Percentiles rank a stretch among this genome's conserved stretches.
These are phyloP conservation scores for Tuta absoluta DNA, from an alignment of 2,888 invertebrate genomes.

Conservation along the genomic window DNA sequence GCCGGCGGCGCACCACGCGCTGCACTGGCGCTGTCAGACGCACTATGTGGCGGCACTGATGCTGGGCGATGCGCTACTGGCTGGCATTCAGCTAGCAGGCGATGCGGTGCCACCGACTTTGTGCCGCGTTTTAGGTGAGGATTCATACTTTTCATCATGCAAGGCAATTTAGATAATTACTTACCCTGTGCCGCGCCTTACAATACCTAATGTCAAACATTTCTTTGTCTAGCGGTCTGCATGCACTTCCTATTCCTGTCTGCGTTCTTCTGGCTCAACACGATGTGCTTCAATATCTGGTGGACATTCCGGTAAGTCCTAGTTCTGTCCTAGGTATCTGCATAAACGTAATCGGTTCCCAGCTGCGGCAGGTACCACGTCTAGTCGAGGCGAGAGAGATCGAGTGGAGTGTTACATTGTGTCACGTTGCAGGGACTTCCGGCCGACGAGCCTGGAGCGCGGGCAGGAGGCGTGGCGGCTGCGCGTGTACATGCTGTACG, in stretches of 20 bases:
- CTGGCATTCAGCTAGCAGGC: slow-evolving; percentile 87
- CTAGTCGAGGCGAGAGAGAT: slow-evolving; percentile 18
- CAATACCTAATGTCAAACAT: background rate
- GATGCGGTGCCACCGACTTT: slow-evolving; percentile 80
- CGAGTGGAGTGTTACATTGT: slow-evolving; percentile 4
- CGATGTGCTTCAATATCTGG: slow-evolving; percentile 97
- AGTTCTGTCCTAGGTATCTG: too few species aligned
- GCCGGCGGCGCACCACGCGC: slow-evolving; percentile 91
- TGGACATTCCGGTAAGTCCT: slow-evolving; percentile 91
- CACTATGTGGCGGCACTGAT: slow-evolving; percentile 92
- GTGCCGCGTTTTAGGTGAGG: slow-evolving; percentile 87
- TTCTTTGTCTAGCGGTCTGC: slow-evolving; percentile 81
- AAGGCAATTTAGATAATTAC: background rate
- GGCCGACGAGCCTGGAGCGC: slow-evolving; percentile 91
- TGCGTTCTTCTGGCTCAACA: slow-evolving; percentile 96
- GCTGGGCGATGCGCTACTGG: slow-evolving; percentile 89
- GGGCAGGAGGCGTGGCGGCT: slow-evolving; percentile 91
- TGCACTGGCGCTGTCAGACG: slow-evolving; percentile 94
- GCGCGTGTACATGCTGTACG: slow-evolving; percentile 90
- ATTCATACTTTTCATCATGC: too few species aligned
- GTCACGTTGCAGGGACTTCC: slow-evolving; percentile 84
- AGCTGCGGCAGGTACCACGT: too few species aligned
- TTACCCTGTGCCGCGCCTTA: background rate
- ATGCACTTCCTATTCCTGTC: slow-evolving; percentile 95
- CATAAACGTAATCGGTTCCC: too few species aligned